phyloP scores from a whole-genome alignment of 2,888 invertebrate genomes.

The Caradrina clavipalpis region DNA sequence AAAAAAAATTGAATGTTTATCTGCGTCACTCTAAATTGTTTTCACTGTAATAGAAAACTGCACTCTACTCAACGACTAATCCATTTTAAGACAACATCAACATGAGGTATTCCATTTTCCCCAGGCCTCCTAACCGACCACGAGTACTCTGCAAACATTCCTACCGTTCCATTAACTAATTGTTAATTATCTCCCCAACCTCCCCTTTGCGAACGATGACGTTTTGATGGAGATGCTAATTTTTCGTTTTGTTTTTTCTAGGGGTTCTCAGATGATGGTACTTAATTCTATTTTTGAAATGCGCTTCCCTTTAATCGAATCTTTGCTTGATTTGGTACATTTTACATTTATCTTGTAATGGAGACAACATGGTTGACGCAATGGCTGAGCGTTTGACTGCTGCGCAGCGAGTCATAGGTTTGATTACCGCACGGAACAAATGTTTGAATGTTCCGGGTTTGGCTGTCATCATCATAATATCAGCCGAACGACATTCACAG shows the following conservation, averaged over 20 bases:
- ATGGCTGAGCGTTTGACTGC: too few relatives aligned
- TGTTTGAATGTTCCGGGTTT: too few relatives aligned
- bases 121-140: conserved; percentile 65
- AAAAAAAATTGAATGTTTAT: conserved; percentile 8
- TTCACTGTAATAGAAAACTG: conserved; percentile 48
- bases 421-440: too few relatives aligned
- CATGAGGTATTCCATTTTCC: conserved; percentile 64
- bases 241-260: conserved; percentile 65
- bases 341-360: conserved; percentile 13
- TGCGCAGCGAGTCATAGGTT: too few relatives aligned
- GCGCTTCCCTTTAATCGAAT: conserved; percentile 21
- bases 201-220: conserved; percentile 68
- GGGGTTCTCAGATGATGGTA: conserved; percentile 26
- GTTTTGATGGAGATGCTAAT: conserved; percentile 77
- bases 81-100: conserved; percentile 65
- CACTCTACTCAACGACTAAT: conserved; percentile 62
- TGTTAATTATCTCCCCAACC: conserved; percentile 80
- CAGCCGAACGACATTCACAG: too few relatives aligned
- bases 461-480: too few relatives aligned
- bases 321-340: not conserved
- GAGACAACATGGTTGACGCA: too few relatives aligned
- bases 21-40: conserved; percentile 41
- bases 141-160: conserved; percentile 73
- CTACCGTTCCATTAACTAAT: conserved; percentile 82
- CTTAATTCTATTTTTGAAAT: conserved; percentile 27